A percentile compares a stretch with the other conserved stretches of the same genome.
phyloP scores from a whole-genome alignment of 2,888 invertebrate genomes.

The Pristionchus arcanus region DNA sequence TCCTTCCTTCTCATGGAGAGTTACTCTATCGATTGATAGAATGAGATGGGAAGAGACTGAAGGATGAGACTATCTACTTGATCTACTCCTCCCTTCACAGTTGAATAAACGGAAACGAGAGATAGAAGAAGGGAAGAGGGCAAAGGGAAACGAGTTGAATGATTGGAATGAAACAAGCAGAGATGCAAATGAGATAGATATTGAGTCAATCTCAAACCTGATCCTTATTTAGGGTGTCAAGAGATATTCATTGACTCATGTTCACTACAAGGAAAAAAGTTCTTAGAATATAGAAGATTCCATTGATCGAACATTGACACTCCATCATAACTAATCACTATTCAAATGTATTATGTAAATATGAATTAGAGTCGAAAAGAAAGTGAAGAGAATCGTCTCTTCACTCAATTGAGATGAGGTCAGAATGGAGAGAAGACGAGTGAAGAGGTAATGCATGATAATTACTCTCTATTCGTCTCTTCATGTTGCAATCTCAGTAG shows the following conservation, averaged over 20 bases:
- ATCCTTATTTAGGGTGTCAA: background rate
- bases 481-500: background rate
- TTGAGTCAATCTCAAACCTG: background rate
- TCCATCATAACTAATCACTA: background rate
- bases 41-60: background rate
- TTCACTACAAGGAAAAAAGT: background rate
- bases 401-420: background rate
- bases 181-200: constrained; percentile 30
- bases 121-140: background rate
- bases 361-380: background rate
- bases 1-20: background rate
- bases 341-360: background rate
- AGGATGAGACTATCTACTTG: background rate
- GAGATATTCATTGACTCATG: background rate
- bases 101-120: constrained; percentile 27
- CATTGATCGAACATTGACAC: background rate
- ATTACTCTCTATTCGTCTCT: background rate
- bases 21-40: background rate
- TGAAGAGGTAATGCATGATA: background rate
- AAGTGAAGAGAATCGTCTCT: background rate
- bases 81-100: constrained; percentile 13
- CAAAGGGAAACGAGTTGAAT: background rate
- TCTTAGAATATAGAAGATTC: background rate
- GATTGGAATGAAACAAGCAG: constrained; percentile 11
- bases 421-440: background rate